Base-by-base conservation (phyloP, 1,140 invertebrate genomes). In the Philotrypesis tridentata region DNA sequence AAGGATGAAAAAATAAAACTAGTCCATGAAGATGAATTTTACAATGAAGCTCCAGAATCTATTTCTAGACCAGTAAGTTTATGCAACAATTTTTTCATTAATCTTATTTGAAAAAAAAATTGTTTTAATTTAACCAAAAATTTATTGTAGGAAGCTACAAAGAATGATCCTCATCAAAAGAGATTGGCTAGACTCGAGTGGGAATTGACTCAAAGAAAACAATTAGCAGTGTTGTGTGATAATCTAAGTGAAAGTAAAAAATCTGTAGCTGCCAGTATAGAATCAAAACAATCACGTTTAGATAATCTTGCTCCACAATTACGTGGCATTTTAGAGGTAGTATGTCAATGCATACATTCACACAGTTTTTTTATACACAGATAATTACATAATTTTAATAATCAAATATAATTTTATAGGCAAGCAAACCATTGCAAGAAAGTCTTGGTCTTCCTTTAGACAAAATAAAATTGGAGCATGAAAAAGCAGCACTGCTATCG, bases 1-100 rank as follows among this genome's bases (percentile, higher is more conserved):
- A 97, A 97, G 91, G 97, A 99, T 94, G 97, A 98, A 92, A 95
- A 96, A 85, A 97, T 99, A 87, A 95, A 98, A 87, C 92, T 99
- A 23, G 95, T 99, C 0, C 89, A 96, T 4, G 92, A 96, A 70
- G 95, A 97, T 85, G 95, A 98, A 87, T 98, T 98, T 92, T 97
- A 96, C 87, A 93, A 94, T 87, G 93, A 96, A 90, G 97, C 97
- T 68, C 97, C 97, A 29, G 91, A 93, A 86, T 92, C 92, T 78
- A 94, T 97, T 85, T 93, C 93, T 21, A 93, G 95, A 86, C 93
- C 93, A n/a, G 96, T 97, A 90, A 92, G 92, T 92, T 48, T 72
- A 65, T 72, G n/a, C 55, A 55, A 73, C 71, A 23, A 75, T 78
- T 70, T 71, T 71, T 40, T 21, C n/a, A 71, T 71, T 31, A 11